Conservation (phyloP, 2,888 invertebrate species). For the Rhorus exstirpatorius region DNA sequence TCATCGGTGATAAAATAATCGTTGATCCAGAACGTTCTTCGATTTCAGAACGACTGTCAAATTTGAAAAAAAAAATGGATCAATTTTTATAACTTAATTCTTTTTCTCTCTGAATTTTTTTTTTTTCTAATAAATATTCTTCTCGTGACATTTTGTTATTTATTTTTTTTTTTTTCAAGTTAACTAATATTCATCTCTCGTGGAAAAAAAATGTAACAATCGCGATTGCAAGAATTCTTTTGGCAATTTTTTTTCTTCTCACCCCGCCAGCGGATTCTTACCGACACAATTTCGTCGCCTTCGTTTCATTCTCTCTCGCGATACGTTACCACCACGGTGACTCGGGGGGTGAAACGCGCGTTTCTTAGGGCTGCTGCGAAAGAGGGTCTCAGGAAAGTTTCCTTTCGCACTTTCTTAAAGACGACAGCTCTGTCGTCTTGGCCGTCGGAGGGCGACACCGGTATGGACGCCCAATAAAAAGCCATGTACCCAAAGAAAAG, state of each 20-base stretch:
- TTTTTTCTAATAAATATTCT: neutral
- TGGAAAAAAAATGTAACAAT: neutral
- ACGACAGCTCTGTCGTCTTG: slow-evolving; percentile 78
- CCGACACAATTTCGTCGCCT: slow-evolving; percentile 77
- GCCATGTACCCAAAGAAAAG: slow-evolving; percentile 41
- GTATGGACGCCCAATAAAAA: slow-evolving; percentile 73
- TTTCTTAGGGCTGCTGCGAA: slow-evolving; percentile 80
- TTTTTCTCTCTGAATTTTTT: neutral
- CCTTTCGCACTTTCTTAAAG: slow-evolving; percentile 83
- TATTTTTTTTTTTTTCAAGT: neutral
- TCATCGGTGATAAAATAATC: neutral
- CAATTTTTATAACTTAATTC: neutral
- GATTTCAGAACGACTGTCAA: no score
- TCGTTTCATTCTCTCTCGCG: slow-evolving; percentile 75
- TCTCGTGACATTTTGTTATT: neutral
- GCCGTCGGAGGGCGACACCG: slow-evolving; percentile 84
- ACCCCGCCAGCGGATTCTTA: slow-evolving; percentile 72
- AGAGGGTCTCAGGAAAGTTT: slow-evolving; percentile 81
- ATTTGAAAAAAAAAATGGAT: slow-evolving; percentile 31
- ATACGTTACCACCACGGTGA: slow-evolving; percentile 81
- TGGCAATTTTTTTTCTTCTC: slow-evolving; percentile 54
- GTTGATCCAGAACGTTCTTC: neutral
- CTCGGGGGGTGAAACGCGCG: slow-evolving; percentile 66
- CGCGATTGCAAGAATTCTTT: neutral
- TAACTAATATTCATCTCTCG: neutral